These are phyloP conservation scores for Bombylius major DNA, from an alignment of 2,888 invertebrate genomes.

Conservation along the genomic window DNA sequence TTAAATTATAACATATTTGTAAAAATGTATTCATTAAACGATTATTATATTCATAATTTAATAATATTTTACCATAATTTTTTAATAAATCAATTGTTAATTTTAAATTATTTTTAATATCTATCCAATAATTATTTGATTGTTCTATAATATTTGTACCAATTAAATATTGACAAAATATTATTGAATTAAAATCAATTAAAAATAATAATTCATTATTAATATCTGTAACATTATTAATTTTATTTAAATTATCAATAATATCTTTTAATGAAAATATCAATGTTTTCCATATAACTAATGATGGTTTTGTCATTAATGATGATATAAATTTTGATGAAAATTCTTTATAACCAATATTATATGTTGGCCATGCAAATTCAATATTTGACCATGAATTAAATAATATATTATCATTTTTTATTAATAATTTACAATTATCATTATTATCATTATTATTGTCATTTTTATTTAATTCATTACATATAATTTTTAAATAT, in stretches of 20 bases:
- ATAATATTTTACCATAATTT: conserved; percentile 25
- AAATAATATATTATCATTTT: too few species aligned
- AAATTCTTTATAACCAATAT: conserved; percentile 25
- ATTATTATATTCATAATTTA: conserved; percentile 28
- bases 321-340: conserved; percentile 24
- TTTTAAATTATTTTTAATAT: conserved; percentile 19
- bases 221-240: neutral
- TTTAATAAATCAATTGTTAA: conserved; percentile 22
- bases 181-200: conserved; percentile 27
- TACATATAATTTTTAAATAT: too few species aligned
- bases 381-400: conserved; percentile 17
- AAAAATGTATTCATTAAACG: conserved; percentile 31
- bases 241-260: conserved; percentile 2
- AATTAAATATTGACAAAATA: conserved; percentile 28
- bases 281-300: conserved; percentile 32
- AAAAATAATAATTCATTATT: conserved; percentile 20
- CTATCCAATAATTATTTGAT: conserved; percentile 22
- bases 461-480: too few species aligned
- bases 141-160: conserved; percentile 30
- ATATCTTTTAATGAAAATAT: conserved; percentile 21
- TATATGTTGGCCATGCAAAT: conserved; percentile 26
- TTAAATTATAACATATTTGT: conserved; percentile 24
- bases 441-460: too few species aligned
- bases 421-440: too few species aligned
- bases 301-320: conserved; percentile 29